Evolutionary conservation across 2,888 invertebrate genomes (phyloP).

Genomic region (Diarsia rubi): DNA sequence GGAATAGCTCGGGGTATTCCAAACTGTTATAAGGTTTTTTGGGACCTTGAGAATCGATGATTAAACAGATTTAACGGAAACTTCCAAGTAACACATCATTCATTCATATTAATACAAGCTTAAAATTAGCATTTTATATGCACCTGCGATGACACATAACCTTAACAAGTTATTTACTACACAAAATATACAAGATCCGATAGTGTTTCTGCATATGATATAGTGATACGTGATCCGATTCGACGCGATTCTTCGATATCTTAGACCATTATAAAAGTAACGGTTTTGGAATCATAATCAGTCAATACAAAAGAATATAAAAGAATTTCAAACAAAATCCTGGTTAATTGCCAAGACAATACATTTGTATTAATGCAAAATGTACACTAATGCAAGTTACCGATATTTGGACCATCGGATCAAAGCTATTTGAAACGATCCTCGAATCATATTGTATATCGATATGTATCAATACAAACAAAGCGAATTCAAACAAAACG

Average conservation of each 20-base stretch:
- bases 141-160: background rate
- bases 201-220: slow-evolving; percentile 6
- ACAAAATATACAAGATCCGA: slow-evolving; percentile 6
- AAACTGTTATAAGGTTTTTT: no score
- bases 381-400: background rate
- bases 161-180: background rate
- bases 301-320: background rate
- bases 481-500: background rate
- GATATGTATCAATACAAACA: background rate
- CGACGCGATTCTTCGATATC: background rate
- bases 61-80: background rate
- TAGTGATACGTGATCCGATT: background rate
- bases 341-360: background rate
- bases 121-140: background rate
- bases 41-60: background rate
- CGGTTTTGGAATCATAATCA: background rate
- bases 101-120: background rate
- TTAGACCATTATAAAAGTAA: background rate
- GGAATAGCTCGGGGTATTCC: no score
- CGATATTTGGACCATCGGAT: background rate
- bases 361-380: background rate
- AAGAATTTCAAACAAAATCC: background rate
- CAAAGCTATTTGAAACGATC: background rate
- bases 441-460: background rate
- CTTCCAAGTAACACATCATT: background rate